A percentile compares a stretch with the other conserved stretches of the same genome.
These are phyloP conservation scores for Maccullochella peelii DNA, from an alignment of 2,113 vertebrate genomes.

Conservation along the genomic window DNA sequence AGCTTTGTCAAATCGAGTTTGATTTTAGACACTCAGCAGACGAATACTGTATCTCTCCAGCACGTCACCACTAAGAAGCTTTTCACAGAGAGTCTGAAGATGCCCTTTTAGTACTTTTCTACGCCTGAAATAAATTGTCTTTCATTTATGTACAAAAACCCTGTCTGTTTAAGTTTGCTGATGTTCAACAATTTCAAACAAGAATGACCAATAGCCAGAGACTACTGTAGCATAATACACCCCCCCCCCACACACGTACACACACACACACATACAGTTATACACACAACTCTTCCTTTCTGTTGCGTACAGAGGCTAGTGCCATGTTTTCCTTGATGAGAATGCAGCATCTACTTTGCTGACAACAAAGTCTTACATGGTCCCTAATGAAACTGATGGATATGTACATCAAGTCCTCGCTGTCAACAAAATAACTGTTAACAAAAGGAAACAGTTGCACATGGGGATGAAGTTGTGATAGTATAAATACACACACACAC, in stretches of 20 bases:
- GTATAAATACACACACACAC: not conserved
- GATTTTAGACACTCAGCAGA: not conserved
- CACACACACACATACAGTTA: not conserved
- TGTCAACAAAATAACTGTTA: conserved; percentile 35
- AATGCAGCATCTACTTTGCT: conserved; percentile 29
- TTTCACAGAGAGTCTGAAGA: conserved; percentile 13
- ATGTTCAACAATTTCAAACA: conserved; percentile 49
- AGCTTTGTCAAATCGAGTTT: conserved; percentile 1
- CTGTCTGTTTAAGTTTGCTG: conserved; percentile 37
- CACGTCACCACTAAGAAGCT: not conserved
- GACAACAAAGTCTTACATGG: conserved; percentile 34
- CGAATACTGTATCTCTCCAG: not conserved
- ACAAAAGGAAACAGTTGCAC: conserved; percentile 35
- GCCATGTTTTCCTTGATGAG: conserved; percentile 45
- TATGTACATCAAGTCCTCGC: conserved; percentile 21
- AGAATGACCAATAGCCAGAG: conserved; percentile 44
- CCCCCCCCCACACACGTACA: conserved; percentile 1
- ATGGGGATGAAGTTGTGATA: conserved; percentile 24
- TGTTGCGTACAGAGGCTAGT: conserved; percentile 8
- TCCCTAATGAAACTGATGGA: conserved; percentile 44
- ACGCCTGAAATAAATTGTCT: not conserved
- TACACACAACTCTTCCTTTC: conserved; percentile 23
- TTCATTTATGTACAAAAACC: conserved; percentile 27
- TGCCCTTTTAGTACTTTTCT: conserved; percentile 2
- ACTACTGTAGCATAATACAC: not conserved